phyloP scores from a whole-genome alignment of 1,140 invertebrate genomes.

The Teleopsis dalmanni region DNA sequence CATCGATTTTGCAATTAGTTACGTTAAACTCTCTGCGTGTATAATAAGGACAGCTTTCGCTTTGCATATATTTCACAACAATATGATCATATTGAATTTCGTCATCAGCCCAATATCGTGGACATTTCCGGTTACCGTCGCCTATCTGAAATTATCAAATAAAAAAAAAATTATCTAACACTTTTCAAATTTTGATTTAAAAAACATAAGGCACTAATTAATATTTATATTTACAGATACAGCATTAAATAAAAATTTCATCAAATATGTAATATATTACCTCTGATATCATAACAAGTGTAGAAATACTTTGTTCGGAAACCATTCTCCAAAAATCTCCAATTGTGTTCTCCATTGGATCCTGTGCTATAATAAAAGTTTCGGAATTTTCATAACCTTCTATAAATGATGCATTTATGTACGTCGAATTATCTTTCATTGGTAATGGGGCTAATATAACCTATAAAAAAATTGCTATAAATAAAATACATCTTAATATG shows the following conservation, averaged over 20 bases:
- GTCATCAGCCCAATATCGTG: constrained; percentile 87
- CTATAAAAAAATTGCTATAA: constrained; percentile 15
- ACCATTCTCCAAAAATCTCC: constrained; percentile 96
- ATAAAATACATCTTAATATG: not conserved
- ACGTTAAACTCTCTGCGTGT: constrained; percentile 74
- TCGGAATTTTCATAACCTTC: constrained; percentile 92
- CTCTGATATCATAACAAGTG: constrained; percentile 92
- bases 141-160: constrained; percentile 49
- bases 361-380: constrained; percentile 92
- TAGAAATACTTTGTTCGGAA: constrained; percentile 82
- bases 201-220: too few relatives aligned
- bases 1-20: constrained; percentile 67
- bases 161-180: constrained; percentile 6
- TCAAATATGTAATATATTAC: constrained; percentile 46
- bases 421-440: constrained; percentile 81
- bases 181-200: not conserved
- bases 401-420: constrained; percentile 95
- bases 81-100: constrained; percentile 75
- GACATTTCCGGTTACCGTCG: constrained; percentile 70
- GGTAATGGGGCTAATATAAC: constrained; percentile 60
- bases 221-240: not conserved
- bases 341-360: constrained; percentile 81
- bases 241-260: not conserved
- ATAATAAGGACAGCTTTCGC: constrained; percentile 80
- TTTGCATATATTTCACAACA: constrained; percentile 75